Evolutionary conservation across 2,113 vertebrate genomes (phyloP).

Genomic region (Eulacestoma nigropectus): DNA sequence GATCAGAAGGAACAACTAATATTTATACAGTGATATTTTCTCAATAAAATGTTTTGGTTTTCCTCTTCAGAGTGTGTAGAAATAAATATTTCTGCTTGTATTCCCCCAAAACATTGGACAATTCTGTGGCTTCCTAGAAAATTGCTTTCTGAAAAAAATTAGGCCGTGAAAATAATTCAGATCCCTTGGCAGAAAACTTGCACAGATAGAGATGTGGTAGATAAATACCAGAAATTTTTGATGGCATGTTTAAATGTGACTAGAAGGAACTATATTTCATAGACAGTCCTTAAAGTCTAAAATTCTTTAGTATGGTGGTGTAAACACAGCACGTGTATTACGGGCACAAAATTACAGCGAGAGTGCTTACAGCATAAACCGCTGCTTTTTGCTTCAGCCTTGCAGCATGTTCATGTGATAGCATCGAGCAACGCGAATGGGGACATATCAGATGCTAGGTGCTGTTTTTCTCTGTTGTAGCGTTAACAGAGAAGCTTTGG

Average conservation of each 20-base stretch:
- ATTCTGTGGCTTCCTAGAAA: not conserved
- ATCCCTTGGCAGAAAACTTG: not conserved
- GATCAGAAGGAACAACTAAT: not conserved
- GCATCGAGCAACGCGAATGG: fast-evolving
- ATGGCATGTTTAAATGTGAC: not conserved
- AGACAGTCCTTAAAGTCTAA: not conserved
- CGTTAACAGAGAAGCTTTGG: not conserved
- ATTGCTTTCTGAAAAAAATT: not conserved
- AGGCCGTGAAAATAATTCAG: not conserved
- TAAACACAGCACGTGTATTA: not conserved
- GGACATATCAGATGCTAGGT: not conserved
- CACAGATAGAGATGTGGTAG: not conserved
- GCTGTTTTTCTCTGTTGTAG: not conserved
- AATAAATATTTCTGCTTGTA: not conserved
- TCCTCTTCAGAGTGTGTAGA: not conserved
- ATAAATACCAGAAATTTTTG: not conserved
- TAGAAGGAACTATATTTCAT: not conserved
- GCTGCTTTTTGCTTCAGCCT: not conserved
- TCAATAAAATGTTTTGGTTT: not conserved
- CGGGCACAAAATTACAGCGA: not conserved
- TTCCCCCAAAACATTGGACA: not conserved
- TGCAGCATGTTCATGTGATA: not conserved
- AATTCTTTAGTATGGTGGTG: not conserved
- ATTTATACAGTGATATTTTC: not conserved
- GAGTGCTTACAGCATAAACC: not conserved